A percentile compares a stretch with the other conserved stretches of the same genome.
Evolutionary conservation across 2,113 vertebrate genomes (phyloP).

Genomic region (Poicephalus gulielmi): DNA sequence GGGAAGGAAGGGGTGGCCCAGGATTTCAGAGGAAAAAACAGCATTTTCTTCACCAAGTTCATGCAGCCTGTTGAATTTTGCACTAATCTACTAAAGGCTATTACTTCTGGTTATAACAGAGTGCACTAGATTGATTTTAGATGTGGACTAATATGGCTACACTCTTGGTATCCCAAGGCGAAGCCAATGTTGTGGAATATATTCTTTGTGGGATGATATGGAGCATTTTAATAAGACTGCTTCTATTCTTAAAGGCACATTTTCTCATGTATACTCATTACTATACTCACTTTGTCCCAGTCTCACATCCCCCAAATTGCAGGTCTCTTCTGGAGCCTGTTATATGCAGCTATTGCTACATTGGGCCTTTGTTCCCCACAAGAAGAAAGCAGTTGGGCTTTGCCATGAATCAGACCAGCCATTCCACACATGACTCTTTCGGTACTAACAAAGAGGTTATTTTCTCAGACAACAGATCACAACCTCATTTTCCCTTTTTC

Average conservation of each 20-base stretch:
- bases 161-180: not conserved
- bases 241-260: not conserved
- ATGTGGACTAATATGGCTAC: too few species aligned
- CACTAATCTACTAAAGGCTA: not conserved
- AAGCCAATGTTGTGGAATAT: not conserved
- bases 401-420: not conserved
- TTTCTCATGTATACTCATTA: not conserved
- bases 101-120: not conserved
- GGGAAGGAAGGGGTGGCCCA: not conserved
- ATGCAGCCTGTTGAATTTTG: not conserved
- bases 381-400: not conserved
- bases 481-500: constrained; percentile 21
- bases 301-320: accelerated
- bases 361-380: not conserved
- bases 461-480: constrained; percentile 37
- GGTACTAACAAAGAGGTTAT: not conserved
- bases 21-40: not conserved
- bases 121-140: not conserved
- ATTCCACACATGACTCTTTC: not conserved
- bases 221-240: not conserved
- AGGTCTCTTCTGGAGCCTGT: not conserved
- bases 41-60: not conserved
- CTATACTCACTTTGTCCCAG: not conserved
- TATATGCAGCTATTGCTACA: accelerated
- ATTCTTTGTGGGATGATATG: not conserved